phyloP scores from a whole-genome alignment of 1,140 invertebrate genomes.

The Drosophila chauvacae region DNA sequence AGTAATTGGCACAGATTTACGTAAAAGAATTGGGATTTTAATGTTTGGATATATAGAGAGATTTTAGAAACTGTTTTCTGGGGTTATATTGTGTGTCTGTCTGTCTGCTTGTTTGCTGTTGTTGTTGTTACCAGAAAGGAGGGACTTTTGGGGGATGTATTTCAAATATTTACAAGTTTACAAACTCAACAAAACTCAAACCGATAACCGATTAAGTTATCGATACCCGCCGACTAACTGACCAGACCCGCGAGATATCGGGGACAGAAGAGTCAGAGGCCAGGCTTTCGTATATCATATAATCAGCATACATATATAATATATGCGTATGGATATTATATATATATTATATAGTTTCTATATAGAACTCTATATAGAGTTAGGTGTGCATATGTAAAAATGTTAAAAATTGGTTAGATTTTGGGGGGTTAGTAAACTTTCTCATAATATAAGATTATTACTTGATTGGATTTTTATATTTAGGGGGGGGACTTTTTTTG shows the following conservation, averaged over 20 bases:
- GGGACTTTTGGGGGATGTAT: conserved; percentile 6
- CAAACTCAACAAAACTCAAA: conserved; percentile 66
- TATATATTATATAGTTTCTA: conserved; percentile 62
- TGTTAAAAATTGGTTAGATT: conserved; percentile 55
- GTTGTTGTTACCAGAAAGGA: conserved; percentile 12
- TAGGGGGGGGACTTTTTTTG: conserved; percentile 2
- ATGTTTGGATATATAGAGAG: conserved; percentile 41
- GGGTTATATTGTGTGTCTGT: conserved; percentile 24
- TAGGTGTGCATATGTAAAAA: conserved; percentile 54
- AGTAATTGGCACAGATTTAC: conserved; percentile 75
- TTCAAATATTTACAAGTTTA: conserved; percentile 75
- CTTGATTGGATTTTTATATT: conserved; percentile 21
- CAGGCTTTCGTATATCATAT: conserved; percentile 46
- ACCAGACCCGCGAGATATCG: conserved; percentile 37
- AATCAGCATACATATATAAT: conserved; percentile 51
- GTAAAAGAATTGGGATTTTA: conserved; percentile 17
- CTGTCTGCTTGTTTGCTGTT: conserved; percentile 36
- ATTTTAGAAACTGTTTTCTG: conserved; percentile 45
- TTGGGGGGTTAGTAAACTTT: conserved; percentile 50
- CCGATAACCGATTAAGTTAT: conserved; percentile 47
- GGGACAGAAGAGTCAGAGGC: conserved; percentile 35
- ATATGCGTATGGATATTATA: conserved; percentile 55
- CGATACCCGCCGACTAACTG: conserved; percentile 53
- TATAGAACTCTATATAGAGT: conserved; percentile 48
- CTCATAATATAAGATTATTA: conserved; percentile 56